Conservation (phyloP, 2,888 invertebrate species). For the Drosophila fulvimacula region DNA sequence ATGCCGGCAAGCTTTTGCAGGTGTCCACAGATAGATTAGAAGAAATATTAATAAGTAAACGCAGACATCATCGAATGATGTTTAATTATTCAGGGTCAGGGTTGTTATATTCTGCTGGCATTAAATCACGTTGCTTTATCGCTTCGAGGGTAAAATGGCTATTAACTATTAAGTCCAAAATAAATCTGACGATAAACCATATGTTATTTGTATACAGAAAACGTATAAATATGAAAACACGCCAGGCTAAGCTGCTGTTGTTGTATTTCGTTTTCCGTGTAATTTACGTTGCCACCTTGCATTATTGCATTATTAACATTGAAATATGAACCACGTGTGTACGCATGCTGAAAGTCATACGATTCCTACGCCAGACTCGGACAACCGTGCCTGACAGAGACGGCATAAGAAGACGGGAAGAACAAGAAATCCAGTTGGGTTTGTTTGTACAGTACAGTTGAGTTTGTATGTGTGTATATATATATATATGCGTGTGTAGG, state of each 20-base stretch:
- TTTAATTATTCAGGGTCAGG: slow-evolving; percentile 62
- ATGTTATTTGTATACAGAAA: slow-evolving; percentile 1
- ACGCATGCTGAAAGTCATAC: slow-evolving; percentile 70
- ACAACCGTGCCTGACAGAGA: slow-evolving; percentile 19
- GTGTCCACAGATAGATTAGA: slow-evolving; percentile 41
- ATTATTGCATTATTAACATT: slow-evolving; percentile 15
- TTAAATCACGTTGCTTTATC: slow-evolving; percentile 12
- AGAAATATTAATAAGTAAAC: slow-evolving; percentile 27
- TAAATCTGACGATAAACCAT: slow-evolving; percentile 3
- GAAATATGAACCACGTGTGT: slow-evolving; percentile 8
- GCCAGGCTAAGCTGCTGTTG: slow-evolving; percentile 6
- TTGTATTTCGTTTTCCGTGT: slow-evolving; percentile 1
- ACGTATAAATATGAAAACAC: slow-evolving; percentile 1
- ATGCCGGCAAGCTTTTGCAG: slow-evolving; percentile 43
- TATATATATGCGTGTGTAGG: background rate
- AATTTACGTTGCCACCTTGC: slow-evolving; percentile 13
- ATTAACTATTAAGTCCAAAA: slow-evolving; percentile 4
- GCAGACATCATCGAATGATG: slow-evolving; percentile 30
- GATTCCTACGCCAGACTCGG: slow-evolving; percentile 50
- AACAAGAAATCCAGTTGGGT: slow-evolving; percentile 37
- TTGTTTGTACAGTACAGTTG: slow-evolving; percentile 19
- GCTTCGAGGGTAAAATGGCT: background rate
- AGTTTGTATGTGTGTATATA: background rate
- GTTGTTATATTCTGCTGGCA: slow-evolving; percentile 20
- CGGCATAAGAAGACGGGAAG: slow-evolving; percentile 27